Conservation (phyloP, 2,888 invertebrate genomes). For the Sialis fuliginosa region DNA sequence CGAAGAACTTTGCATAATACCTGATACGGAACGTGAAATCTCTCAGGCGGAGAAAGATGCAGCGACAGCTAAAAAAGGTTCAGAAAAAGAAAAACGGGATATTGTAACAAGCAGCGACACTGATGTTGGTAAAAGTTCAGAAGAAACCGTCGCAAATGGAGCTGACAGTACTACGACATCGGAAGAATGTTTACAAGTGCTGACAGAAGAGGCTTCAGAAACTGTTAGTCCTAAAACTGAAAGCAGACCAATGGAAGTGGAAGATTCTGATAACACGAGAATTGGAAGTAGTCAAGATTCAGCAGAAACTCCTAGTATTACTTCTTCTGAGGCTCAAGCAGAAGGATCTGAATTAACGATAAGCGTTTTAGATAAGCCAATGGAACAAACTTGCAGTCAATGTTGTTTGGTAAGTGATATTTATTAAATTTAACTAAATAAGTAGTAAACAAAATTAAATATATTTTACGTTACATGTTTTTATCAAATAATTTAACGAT, state of each 20-base stretch:
- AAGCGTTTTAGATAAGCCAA: neutral
- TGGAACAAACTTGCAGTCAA: neutral
- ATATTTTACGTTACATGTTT: no score
- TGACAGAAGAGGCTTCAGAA: neutral
- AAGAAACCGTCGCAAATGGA: no score
- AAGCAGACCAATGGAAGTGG: neutral
- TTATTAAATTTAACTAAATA: no score
- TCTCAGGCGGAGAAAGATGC: conserved; percentile 49
- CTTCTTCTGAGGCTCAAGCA: neutral
- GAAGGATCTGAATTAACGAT: neutral
- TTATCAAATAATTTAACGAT: no score
- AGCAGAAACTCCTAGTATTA: neutral
- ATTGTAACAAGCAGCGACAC: no score
- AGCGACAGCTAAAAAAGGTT: conserved; percentile 18
- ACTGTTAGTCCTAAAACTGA: neutral
- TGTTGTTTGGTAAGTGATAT: neutral
- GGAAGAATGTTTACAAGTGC: neutral
- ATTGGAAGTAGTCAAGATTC: neutral
- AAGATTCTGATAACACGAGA: conserved; percentile 5
- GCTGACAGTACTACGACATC: no score
- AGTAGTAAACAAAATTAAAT: no score
- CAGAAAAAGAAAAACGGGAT: conserved; percentile 3
- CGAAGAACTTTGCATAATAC: conserved; percentile 47
- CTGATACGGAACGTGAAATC: conserved; percentile 47
- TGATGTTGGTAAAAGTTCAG: no score